Evolutionary conservation across 1,140 invertebrate species (phyloP).

Genomic region (Trichomalopsis sarcophagae): DNA sequence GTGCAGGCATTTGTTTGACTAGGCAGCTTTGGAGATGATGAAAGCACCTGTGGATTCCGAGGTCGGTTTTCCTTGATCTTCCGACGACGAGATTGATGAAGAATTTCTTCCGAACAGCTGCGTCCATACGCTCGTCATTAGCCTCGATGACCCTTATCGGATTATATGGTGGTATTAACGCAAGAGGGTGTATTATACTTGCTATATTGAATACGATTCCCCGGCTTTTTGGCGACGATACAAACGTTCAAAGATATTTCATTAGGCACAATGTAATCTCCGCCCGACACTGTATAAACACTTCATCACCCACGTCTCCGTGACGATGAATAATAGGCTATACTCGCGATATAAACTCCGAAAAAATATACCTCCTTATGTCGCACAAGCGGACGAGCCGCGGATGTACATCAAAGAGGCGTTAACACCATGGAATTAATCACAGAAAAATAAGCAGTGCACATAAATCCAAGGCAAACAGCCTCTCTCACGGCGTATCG

Average conservation of each 20-base stretch:
- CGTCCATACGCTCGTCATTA: neutral
- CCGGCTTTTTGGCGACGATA: neutral
- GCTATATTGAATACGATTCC: neutral
- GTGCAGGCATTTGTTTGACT: neutral
- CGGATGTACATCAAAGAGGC: neutral
- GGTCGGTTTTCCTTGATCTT: neutral
- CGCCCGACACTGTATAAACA: neutral
- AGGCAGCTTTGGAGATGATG: neutral
- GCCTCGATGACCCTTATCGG: neutral
- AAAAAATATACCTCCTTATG: too few species aligned
- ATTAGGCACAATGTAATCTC: too few species aligned
- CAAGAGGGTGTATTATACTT: neutral
- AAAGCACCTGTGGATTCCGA: slow-evolving; percentile 19
- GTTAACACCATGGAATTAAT: neutral
- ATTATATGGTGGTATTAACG: neutral
- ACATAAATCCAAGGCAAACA: slow-evolving; percentile 17
- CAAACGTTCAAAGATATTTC: neutral
- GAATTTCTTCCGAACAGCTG: neutral
- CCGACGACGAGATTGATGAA: slow-evolving; percentile 4
- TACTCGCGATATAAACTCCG: too few species aligned
- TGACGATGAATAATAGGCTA: too few species aligned
- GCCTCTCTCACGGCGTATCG: neutral
- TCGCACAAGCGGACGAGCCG: too few species aligned
- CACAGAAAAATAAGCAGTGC: neutral
- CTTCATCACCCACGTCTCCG: neutral